A percentile compares a stretch with the other conserved stretches of the same genome.
These are phyloP conservation scores for Epistrophella euchroma DNA, from an alignment of 2,888 invertebrate genomes.

Conservation along the genomic window DNA sequence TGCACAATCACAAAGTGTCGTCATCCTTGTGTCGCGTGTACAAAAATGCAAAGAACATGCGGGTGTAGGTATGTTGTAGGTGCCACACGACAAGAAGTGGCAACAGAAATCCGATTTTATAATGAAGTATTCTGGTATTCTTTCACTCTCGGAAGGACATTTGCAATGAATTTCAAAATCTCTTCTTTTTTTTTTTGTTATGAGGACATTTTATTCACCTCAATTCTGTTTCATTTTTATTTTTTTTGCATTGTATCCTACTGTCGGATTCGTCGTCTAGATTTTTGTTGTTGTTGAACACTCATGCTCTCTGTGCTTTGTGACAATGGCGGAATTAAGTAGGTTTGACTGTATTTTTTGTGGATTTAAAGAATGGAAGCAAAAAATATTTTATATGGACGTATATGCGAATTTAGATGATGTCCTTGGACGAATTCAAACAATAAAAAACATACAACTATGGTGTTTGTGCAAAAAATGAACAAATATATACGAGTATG, in stretches of 20 bases:
- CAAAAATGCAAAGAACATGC: conserved; percentile 22
- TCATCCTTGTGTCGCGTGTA: conserved; percentile 2
- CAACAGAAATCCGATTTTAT: conserved; percentile 65
- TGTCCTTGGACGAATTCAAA: conserved; percentile 29
- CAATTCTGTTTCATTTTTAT: background rate
- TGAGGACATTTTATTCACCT: conserved; percentile 18
- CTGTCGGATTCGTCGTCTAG: conserved; percentile 16
- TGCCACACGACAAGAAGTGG: conserved; percentile 1
- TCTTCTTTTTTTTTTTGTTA: conserved; percentile 20
- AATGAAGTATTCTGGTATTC: conserved; percentile 63
- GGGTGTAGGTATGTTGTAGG: background rate
- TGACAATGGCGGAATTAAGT: conserved; percentile 10
- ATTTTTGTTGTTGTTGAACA: background rate
- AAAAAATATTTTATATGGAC: background rate
- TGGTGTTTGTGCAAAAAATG: conserved; percentile 17
- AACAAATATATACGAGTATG: background rate
- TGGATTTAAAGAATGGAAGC: background rate
- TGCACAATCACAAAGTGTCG: conserved; percentile 38
- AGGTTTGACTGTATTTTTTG: background rate
- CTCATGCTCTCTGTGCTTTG: background rate
- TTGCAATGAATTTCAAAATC: conserved; percentile 63
- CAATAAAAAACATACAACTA: conserved; percentile 21
- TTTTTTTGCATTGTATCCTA: conserved; percentile 12
- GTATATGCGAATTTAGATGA: conserved; percentile 10
- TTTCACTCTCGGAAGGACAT: conserved; percentile 58